Base-by-base conservation (phyloP, 2,797 vertebrate species). In the Alosa sapidissima region DNA sequence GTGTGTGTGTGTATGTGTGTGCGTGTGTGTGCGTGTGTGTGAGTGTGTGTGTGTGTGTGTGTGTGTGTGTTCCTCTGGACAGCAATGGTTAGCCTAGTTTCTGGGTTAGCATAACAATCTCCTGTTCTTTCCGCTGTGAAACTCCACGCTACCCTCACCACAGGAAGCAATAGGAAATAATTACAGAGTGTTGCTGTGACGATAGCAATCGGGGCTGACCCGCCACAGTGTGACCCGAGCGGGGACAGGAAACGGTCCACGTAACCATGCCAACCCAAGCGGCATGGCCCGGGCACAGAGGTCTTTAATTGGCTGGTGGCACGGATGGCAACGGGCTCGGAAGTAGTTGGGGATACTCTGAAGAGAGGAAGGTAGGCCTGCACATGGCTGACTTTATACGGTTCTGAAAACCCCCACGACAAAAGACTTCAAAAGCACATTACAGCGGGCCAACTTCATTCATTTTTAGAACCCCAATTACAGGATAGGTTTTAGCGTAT, bases 131-230 rank as follows among this genome's bases (percentile, higher is more conserved):
- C 36, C 33, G 33, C 68, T 75, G 68, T 16, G 68, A 75, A 41
- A 7, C 68, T 19, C 68, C 16, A 33, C 36, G 58, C 36, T 6
- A 47, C 48, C 75, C 65, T 28, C 11, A 81, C 58, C 84, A 87
- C 84, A 91, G 90, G 91, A 92, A 92, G 89, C 86, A 85, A 88
- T 89, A 88, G 90, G 88, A 88, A 91, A 86, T 89, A 72, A 89
- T 90, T 88, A 89, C 60, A 85, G 84, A 41, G 84, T 28, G 68
- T 60, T 81, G 86, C 54, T 47, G 81, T 16, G 5, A 85, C 78
- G 85, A 91, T 89, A 86, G 83, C 6, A 36, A 91, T 90, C 85
- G 85, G 47, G 41, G 81, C 83, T 62, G 78, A 36, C 41, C 36
- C 19, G 62, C 81, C 81, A 45, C 33, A 13, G 16, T 58, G 81